These are phyloP conservation scores for Salpingus planirostris DNA, from an alignment of 2,888 invertebrate species.

Conservation along the genomic window DNA sequence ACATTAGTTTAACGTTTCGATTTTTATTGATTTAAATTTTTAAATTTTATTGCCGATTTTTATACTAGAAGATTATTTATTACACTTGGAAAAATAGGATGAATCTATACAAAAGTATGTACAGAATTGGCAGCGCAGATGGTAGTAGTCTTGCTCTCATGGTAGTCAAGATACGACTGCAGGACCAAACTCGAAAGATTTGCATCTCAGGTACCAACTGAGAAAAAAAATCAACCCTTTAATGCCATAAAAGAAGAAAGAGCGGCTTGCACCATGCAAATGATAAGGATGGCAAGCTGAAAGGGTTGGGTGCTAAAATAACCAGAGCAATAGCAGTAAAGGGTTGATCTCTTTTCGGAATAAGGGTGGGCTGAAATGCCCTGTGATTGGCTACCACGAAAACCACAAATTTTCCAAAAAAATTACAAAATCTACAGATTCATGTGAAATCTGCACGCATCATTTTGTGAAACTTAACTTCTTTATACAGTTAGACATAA, in stretches of 20 bases:
- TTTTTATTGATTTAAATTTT: slow-evolving; percentile 9
- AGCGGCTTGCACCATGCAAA: slow-evolving; percentile 1
- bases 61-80: no score
- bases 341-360: no score
- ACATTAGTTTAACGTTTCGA: slow-evolving; percentile 11
- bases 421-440: no score
- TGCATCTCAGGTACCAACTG: slow-evolving; percentile 10
- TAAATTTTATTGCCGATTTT: slow-evolving; percentile 6
- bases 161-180: slow-evolving; percentile 13
- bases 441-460: no score
- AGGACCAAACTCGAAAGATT: slow-evolving; percentile 3
- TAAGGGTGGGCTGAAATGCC: no score
- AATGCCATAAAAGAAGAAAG: neutral
- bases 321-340: slow-evolving; percentile 5
- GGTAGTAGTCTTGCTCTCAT: slow-evolving; percentile 11
- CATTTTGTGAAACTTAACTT: no score
- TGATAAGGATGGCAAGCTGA: slow-evolving; percentile 3
- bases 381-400: no score
- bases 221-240: no score
- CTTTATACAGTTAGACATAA: no score
- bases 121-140: slow-evolving; percentile 6
- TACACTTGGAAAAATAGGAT: slow-evolving; percentile 3
- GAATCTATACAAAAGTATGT: no score
- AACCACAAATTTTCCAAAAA: no score
- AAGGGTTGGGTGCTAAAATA: slow-evolving; percentile 10